A percentile compares a stretch with the other conserved stretches of the same genome.
These are phyloP conservation scores for Tipula confusa DNA, from an alignment of 2,888 invertebrate genomes.

Conservation along the genomic window DNA sequence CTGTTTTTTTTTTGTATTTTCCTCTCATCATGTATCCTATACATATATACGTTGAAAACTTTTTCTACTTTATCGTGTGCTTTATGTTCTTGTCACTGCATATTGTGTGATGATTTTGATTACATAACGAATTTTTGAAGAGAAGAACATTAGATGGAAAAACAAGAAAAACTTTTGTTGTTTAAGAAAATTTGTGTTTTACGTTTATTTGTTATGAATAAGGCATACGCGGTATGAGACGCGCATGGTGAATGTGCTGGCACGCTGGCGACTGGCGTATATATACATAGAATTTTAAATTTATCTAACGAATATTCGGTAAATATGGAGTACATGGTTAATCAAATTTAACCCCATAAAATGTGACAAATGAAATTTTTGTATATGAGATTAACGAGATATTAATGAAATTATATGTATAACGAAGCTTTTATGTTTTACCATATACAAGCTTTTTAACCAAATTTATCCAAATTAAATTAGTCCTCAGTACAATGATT, in stretches of 20 bases:
- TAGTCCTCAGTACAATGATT: not conserved
- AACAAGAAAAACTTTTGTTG: not conserved
- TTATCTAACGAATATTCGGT: not conserved
- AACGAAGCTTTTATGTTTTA: not conserved
- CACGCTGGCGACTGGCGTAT: not conserved
- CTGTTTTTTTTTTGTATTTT: not conserved
- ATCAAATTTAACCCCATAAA: not conserved
- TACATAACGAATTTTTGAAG: not conserved
- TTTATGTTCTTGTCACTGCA: constrained; percentile 6
- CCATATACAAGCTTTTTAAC: not conserved
- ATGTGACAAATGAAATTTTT: not conserved
- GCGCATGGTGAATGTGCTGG: too few relatives aligned
- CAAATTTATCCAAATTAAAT: not conserved
- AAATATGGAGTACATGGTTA: not conserved
- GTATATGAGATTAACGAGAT: not conserved
- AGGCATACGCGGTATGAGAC: not conserved
- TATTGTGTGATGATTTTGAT: constrained; percentile 6
- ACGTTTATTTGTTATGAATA: not conserved
- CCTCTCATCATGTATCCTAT: not conserved
- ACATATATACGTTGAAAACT: not conserved
- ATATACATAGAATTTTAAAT: not conserved
- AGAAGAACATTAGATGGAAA: not conserved
- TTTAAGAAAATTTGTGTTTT: not conserved
- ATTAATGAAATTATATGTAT: not conserved
- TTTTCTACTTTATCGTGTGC: not conserved